phyloP scores from a whole-genome alignment of 92 coral and sea anemone genomes.

The Umimayanthus chanpuru region DNA sequence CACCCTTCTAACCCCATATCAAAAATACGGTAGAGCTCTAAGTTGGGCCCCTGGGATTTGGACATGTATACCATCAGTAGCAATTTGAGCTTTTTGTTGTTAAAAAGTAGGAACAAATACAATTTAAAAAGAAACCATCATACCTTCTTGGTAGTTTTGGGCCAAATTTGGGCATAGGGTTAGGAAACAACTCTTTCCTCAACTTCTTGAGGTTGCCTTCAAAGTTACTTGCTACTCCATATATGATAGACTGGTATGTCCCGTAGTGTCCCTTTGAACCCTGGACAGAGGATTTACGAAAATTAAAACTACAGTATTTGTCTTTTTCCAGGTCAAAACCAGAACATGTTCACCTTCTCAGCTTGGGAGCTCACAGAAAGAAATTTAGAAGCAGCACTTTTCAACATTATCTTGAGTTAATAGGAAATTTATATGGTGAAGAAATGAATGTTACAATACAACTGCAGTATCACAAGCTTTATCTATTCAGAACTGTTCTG shows the following conservation, averaged over 20 bases:
- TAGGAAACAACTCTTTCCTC: slow-evolving; percentile 78
- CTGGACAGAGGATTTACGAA: slow-evolving; percentile 40
- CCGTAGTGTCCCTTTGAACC: slow-evolving; percentile 92
- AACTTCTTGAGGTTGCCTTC: slow-evolving; percentile 88
- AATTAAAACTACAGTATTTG: neutral
- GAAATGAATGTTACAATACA: no score
- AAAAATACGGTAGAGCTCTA: no score
- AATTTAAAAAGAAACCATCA: neutral
- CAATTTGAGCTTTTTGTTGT: no score
- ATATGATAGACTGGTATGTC: slow-evolving; percentile 92
- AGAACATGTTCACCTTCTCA: neutral
- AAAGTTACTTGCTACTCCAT: slow-evolving; percentile 91
- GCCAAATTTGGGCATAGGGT: slow-evolving; percentile 91
- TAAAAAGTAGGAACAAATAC: neutral
- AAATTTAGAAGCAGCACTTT: no score
- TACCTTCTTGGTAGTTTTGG: slow-evolving; percentile 89
- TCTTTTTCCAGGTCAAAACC: neutral
- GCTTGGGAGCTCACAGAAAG: no score
- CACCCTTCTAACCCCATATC: no score
- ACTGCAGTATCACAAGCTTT: no score
- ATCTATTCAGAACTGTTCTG: no score
- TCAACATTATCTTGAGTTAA: neutral
- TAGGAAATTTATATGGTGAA: no score
- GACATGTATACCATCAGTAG: no score
- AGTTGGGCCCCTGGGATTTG: no score